A percentile compares a stretch with the other conserved stretches of the same genome.
Conservation (phyloP, 1,140 invertebrate species). For the Meteorus sp. region DNA sequence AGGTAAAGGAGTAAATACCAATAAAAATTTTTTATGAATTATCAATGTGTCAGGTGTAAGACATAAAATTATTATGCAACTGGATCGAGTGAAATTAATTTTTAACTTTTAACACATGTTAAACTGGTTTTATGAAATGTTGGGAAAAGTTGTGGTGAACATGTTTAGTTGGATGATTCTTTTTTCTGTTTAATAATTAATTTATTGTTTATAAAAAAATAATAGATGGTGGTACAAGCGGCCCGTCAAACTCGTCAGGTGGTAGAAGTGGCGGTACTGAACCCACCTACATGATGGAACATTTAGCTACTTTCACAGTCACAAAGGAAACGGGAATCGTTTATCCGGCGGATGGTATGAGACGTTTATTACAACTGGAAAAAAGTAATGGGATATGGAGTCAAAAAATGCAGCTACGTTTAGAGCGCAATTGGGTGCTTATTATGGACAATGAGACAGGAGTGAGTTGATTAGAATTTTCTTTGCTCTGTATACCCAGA, state of each 20-base stretch:
- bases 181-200: neutral
- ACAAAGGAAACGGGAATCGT: slow-evolving; percentile 84
- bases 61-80: neutral
- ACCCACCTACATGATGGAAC: slow-evolving; percentile 88
- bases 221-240: slow-evolving; percentile 44
- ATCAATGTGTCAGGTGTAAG: neutral
- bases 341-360: slow-evolving; percentile 93
- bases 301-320: slow-evolving; percentile 96
- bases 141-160: too few relatives aligned
- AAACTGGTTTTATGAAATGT: too few relatives aligned
- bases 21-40: neutral
- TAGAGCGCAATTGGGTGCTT: slow-evolving; percentile 87
- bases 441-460: slow-evolving; percentile 97
- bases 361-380: slow-evolving; percentile 91
- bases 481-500: slow-evolving; percentile 45
- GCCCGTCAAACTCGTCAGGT: slow-evolving; percentile 44
- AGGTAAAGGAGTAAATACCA: slow-evolving; percentile 34
- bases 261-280: slow-evolving; percentile 61
- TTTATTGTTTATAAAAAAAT: neutral
- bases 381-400: slow-evolving; percentile 99
- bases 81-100: too few relatives aligned
- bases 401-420: slow-evolving; percentile 92
- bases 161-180: too few relatives aligned
- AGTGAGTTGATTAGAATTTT: too few relatives aligned
- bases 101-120: too few relatives aligned